A percentile compares a stretch with the other conserved stretches of the same genome.
phyloP scores from a whole-genome alignment of 2,888 invertebrate genomes.

The Melieria picta region DNA sequence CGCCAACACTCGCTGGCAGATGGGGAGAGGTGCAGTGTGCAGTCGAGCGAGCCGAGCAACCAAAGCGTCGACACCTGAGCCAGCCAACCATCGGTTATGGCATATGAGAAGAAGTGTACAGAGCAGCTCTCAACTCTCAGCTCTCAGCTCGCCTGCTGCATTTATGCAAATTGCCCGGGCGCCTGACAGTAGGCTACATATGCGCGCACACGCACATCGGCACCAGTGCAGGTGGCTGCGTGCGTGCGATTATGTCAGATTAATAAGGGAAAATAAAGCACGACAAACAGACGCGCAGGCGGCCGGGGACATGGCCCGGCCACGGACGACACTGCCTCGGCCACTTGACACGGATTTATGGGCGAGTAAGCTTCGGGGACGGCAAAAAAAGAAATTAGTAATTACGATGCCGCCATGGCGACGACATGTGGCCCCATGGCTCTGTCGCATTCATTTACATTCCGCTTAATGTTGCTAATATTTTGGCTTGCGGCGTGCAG shows the following conservation, averaged over 20 bases:
- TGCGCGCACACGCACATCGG: neutral
- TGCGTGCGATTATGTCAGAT: neutral
- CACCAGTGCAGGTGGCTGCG: neutral
- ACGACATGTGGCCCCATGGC: too few species aligned
- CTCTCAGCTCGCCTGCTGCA: too few species aligned
- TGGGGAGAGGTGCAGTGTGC: too few species aligned
- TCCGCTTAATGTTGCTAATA: too few species aligned
- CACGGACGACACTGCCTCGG: too few species aligned
- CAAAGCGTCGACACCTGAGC: neutral
- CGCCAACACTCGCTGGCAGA: constrained; percentile 23
- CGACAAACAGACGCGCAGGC: neutral
- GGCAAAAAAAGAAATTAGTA: too few species aligned
- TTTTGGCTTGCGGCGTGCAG: neutral
- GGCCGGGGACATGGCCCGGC: neutral
- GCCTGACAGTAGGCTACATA: too few species aligned
- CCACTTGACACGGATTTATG: too few species aligned
- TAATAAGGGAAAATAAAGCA: constrained; percentile 4
- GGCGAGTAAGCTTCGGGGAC: too few species aligned
- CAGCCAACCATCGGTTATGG: neutral
- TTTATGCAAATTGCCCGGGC: too few species aligned
- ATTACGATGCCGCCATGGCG: too few species aligned
- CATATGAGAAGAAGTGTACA: neutral
- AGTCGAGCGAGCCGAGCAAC: neutral
- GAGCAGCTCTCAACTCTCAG: neutral
- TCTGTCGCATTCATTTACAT: too few species aligned